Evolutionary conservation across 1,140 invertebrate genomes (phyloP).

Genomic region (Cardiocondyla obscurior): DNA sequence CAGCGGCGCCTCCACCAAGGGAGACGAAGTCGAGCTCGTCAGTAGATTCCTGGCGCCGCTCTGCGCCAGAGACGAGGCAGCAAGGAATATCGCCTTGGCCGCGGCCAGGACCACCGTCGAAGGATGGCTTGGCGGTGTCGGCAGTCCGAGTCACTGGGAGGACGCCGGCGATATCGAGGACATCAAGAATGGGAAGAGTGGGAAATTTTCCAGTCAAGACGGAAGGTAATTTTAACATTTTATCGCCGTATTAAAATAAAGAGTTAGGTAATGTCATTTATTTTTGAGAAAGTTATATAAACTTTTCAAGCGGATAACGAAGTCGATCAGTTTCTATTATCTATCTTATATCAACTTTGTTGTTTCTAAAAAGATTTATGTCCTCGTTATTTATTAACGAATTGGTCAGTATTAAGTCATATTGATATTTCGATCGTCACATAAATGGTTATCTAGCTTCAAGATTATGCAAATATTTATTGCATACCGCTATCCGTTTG

Average conservation of each 20-base stretch:
- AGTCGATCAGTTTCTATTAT: neutral
- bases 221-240: constrained; percentile 75
- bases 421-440: neutral
- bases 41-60: constrained; percentile 84
- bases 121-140: constrained; percentile 85
- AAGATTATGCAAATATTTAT: neutral
- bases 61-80: constrained; percentile 84
- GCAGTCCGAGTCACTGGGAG: constrained; percentile 81
- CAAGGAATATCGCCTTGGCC: constrained; percentile 84
- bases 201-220: constrained; percentile 74
- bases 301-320: neutral
- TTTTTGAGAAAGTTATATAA: neutral
- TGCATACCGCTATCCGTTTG: neutral
- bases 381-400: neutral
- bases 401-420: neutral
- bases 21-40: constrained; percentile 84
- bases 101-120: constrained; percentile 85
- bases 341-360: neutral
- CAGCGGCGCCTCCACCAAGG: constrained; percentile 74
- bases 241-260: neutral
- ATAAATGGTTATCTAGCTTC: neutral
- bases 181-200: constrained; percentile 58
- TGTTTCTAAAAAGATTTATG: neutral
- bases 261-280: neutral
- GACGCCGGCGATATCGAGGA: constrained; percentile 73